Conservation (phyloP, 64 coral and sea anemone species). For the Montipora cactus region DNA sequence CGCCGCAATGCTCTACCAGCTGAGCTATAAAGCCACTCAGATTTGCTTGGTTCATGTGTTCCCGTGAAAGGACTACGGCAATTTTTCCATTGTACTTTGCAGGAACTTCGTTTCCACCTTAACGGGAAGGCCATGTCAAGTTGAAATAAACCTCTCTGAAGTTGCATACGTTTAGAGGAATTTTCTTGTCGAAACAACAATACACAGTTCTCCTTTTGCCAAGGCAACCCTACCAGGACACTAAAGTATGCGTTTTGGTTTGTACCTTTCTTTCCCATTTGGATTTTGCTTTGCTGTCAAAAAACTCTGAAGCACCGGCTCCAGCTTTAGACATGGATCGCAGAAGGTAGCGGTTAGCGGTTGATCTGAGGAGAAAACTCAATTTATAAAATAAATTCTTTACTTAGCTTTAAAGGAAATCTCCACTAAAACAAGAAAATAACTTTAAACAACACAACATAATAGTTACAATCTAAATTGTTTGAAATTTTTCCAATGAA, state of each 20-base stretch:
- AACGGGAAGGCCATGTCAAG: background rate
- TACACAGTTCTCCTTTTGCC: background rate
- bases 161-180: too few relatives aligned
- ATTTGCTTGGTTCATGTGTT: too few relatives aligned
- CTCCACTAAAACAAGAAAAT: too few relatives aligned
- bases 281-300: constrained; percentile 90
- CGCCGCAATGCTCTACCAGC: too few relatives aligned
- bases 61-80: background rate
- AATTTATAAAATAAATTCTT: background rate
- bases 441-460: too few relatives aligned
- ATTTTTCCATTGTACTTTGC: background rate
- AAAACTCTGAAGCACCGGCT: constrained; percentile 90
- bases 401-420: too few relatives aligned
- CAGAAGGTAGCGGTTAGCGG: constrained; percentile 90
- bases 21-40: too few relatives aligned
- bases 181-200: background rate
- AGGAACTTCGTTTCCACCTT: too few relatives aligned
- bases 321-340: constrained; percentile 79
- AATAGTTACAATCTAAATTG: too few relatives aligned
- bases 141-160: background rate
- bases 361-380: constrained; percentile 42
- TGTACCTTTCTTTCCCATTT: constrained; percentile 95
- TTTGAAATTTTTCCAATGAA: too few relatives aligned
- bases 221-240: background rate
- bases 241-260: background rate